Percentiles rank a stretch among this genome's conserved stretches.
Conservation (phyloP, 2,113 vertebrate genomes). For the Zingel zingel region DNA sequence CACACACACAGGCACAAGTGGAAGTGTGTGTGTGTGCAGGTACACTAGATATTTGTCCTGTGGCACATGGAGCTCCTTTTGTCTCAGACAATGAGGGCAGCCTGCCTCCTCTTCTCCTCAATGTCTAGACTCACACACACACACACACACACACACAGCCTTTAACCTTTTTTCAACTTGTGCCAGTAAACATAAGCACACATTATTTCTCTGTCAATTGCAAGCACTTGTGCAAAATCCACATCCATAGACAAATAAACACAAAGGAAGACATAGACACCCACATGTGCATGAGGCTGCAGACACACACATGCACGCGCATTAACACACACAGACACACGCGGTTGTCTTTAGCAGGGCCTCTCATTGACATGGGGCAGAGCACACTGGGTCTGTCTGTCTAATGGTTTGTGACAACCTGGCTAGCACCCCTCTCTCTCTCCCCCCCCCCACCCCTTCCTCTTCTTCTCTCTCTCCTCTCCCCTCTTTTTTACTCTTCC, state of each 20-base stretch:
- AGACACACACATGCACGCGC: not conserved
- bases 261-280: not conserved
- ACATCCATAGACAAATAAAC: constrained; percentile 37
- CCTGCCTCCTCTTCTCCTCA: constrained; percentile 65
- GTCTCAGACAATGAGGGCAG: constrained; percentile 77
- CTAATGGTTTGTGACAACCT: constrained; percentile 85
- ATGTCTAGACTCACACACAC: constrained; percentile 39
- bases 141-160: constrained; percentile 26
- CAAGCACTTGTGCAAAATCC: constrained; percentile 29
- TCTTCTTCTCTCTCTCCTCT: not conserved
- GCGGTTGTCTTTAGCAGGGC: constrained; percentile 31
- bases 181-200: constrained; percentile 28
- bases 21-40: constrained; percentile 6
- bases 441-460: not conserved
- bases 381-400: constrained; percentile 71
- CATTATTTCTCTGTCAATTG: constrained; percentile 40
- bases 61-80: constrained; percentile 65
- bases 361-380: constrained; percentile 79
- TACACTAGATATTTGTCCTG: constrained; percentile 48
- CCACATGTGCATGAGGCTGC: not conserved
- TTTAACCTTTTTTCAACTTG: constrained; percentile 42
- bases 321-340: constrained; percentile 22
- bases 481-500: constrained; percentile 2
- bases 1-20: not conserved
- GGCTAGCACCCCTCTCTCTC: constrained; percentile 58